Conservation (phyloP, 2,113 vertebrate species). For the Sebastes schlegelii region DNA sequence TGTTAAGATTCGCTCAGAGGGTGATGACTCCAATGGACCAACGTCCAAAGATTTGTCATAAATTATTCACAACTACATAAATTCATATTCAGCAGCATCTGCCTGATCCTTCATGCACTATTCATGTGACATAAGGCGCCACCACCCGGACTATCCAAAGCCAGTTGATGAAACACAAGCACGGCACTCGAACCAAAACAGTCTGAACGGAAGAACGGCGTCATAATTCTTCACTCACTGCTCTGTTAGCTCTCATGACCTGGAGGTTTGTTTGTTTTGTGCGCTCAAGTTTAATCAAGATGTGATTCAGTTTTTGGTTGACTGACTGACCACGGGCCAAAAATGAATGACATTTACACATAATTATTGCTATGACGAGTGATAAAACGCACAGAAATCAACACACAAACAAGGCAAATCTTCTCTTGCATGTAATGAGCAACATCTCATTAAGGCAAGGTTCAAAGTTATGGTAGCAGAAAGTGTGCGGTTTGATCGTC, state of each 20-base stretch:
- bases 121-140: slow-evolving; percentile 70
- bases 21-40: slow-evolving; percentile 43
- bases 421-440: slow-evolving; percentile 48
- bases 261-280: slow-evolving; percentile 23
- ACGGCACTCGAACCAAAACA: slow-evolving; percentile 29
- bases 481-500: slow-evolving; percentile 51
- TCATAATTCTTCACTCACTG: slow-evolving; percentile 1
- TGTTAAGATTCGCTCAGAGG: slow-evolving; percentile 34
- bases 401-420: slow-evolving; percentile 25
- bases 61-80: slow-evolving; percentile 72
- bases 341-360: slow-evolving; percentile 43
- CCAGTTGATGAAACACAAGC: slow-evolving; percentile 35
- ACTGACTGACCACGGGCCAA: slow-evolving; percentile 32
- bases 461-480: slow-evolving; percentile 50
- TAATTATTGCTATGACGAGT: slow-evolving; percentile 15
- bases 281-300: slow-evolving; percentile 38
- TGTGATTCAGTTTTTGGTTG: slow-evolving; percentile 31
- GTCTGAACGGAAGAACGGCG: neutral
- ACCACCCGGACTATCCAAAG: neutral
- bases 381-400: slow-evolving; percentile 23
- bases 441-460: slow-evolving; percentile 47
- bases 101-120: slow-evolving; percentile 72
- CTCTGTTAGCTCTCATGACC: slow-evolving; percentile 30
- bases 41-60: slow-evolving; percentile 46
- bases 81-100: slow-evolving; percentile 80